Base-by-base conservation (phyloP, 2,797 vertebrate genomes). In the Neopelma chrysocephalum region DNA sequence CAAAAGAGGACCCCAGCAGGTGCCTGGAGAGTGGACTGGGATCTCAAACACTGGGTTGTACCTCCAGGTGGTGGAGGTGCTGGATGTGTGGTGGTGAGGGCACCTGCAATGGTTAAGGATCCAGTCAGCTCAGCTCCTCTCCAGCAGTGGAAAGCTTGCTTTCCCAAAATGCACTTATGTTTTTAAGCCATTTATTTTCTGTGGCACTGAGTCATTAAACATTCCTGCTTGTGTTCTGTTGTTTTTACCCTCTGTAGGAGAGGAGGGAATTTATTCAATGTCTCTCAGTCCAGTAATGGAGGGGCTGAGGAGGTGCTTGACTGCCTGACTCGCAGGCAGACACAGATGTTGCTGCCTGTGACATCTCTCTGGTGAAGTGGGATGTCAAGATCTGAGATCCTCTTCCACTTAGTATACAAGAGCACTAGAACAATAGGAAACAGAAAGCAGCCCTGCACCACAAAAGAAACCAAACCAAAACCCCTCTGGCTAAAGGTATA, bases 401-500 rank as follows among this genome's bases (percentile, higher is more conserved):
- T 90, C 94, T 94, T 92, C 85, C 91, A 90, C 91, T 96, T 96
- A 77, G 88, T 50, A 53, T 89, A 91, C 64, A 64, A 96, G 85
- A 94, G 91, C 80, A 45, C 91, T 90, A 89, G 95, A 96, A 93
- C 91, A 96, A 96, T 96, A 89, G 90, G 93, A 87, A 95, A 73
- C 60, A 91, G 81, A 94, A 82, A 90, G 73, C 78, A 82, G 81
- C 83, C 48, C 14, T 47, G 70, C 60, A n/a, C 64, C 56, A 77
- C 45, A 57, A 79, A 93, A 89, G 90, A 77, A 94, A 82, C n/a
- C 53, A 66, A 92, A 72, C 54, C 29, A 40, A 84, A 93, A 6
- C 53, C 51, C 81, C 83, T 92, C 69, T 32, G 68, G 90, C 93
- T 95, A 91, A 89, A 94, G 62, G 90, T 82, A 48, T 82, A 47